Percentiles rank a stretch among this genome's conserved stretches.
phyloP scores from a whole-genome alignment of 1,140 invertebrate genomes.

The Rhyacophila brunnea region DNA sequence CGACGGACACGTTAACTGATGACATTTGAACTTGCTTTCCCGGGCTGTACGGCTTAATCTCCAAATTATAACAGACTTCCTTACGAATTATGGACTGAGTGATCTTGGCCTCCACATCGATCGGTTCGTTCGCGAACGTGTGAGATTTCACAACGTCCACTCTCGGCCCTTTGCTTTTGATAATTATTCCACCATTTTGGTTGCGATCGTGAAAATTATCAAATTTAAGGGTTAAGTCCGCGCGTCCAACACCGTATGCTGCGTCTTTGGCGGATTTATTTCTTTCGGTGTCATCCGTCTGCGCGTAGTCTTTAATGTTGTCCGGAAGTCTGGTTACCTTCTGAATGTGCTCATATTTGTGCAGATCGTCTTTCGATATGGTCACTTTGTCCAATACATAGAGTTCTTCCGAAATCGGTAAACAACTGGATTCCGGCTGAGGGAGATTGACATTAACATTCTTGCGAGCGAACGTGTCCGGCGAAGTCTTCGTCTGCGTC shows the following conservation, averaged over 20 bases:
- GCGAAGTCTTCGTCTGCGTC: conserved; percentile 4
- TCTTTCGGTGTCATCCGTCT: conserved; percentile 9
- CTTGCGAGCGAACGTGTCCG: conserved; percentile 8
- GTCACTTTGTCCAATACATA: conserved; percentile 51
- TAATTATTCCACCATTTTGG: too few species aligned
- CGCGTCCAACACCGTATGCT: not conserved
- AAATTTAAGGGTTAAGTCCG: not conserved
- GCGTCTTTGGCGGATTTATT: conserved; percentile 6
- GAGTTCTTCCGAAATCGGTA: conserved; percentile 43
- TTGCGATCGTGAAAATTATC: too few species aligned
- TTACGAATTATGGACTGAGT: conserved; percentile 55
- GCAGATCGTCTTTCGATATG: conserved; percentile 49
- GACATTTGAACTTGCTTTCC: conserved; percentile 19
- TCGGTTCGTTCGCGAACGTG: conserved; percentile 30
- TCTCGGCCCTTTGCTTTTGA: too few species aligned
- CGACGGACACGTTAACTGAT: not conserved
- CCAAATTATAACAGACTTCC: conserved; percentile 55
- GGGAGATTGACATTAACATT: conserved; percentile 27
- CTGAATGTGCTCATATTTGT: conserved; percentile 53
- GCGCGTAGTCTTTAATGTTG: conserved; percentile 41
- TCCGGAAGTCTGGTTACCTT: conserved; percentile 53
- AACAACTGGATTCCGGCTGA: conserved; percentile 21
- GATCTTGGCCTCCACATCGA: conserved; percentile 56
- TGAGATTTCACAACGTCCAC: conserved; percentile 8
- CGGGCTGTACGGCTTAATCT: conserved; percentile 54